phyloP scores from a whole-genome alignment of 2,888 invertebrate genomes.

The Meganola albula region DNA sequence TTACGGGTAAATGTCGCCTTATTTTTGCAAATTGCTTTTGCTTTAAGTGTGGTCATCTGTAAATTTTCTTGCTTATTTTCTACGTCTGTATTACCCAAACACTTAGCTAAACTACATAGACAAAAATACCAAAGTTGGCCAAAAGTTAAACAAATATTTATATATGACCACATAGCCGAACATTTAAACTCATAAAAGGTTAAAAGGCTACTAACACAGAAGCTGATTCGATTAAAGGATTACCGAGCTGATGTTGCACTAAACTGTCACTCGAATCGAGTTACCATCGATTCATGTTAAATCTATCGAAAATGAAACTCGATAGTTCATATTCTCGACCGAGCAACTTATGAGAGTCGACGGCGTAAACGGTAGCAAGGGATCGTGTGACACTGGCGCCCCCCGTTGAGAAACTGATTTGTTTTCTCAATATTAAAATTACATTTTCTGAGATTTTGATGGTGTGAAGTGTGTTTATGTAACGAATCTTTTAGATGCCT shows the following conservation, averaged over 20 bases:
- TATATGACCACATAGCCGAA: too few species aligned
- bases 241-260: slow-evolving; percentile 16
- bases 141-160: too few species aligned
- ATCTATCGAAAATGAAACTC: slow-evolving; percentile 55
- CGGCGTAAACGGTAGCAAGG: slow-evolving; percentile 63
- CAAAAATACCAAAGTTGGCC: too few species aligned
- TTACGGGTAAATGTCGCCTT: slow-evolving; percentile 49
- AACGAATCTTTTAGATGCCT: slow-evolving; percentile 22
- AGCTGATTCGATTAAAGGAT: slow-evolving; percentile 2
- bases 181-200: too few species aligned
- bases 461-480: slow-evolving; percentile 26
- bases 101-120: too few species aligned
- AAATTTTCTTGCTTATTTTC: too few species aligned
- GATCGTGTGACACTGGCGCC: slow-evolving; percentile 60
- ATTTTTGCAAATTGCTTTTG: slow-evolving; percentile 49
- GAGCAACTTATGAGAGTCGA: slow-evolving; percentile 38
- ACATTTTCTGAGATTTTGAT: slow-evolving; percentile 30
- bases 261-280: slow-evolving; percentile 36
- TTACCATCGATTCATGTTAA: slow-evolving; percentile 42
- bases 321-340: slow-evolving; percentile 46
- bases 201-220: too few species aligned
- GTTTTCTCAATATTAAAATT: slow-evolving; percentile 32
- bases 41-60: too few species aligned
- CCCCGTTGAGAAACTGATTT: slow-evolving; percentile 45
- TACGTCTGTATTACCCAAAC: too few species aligned